Base-by-base conservation (phyloP, 2,888 invertebrate species). In the Prostheceraeus crozeri region DNA sequence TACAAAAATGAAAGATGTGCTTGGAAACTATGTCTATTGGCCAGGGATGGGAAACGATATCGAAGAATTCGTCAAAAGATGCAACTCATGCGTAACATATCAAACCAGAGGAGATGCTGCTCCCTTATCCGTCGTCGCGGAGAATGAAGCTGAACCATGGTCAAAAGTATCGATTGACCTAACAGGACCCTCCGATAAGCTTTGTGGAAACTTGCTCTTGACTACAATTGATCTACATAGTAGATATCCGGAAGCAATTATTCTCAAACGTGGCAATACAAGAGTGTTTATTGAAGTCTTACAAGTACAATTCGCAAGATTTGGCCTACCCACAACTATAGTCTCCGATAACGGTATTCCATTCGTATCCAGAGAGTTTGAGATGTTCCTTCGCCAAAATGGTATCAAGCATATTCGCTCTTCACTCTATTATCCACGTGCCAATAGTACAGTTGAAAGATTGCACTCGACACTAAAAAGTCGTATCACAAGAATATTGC, bases 1-100 rank as follows among this genome's bases (percentile, higher is more conserved):
- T 21, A 40, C 14, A 16, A 40, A 40, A 40, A 40, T 40, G n/a
- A 40, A 40, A 21, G 40, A 14, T 40, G 40, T 40, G 40, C 40
- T 40, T 14, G 19, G 40, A 21, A 16, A 14, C 19, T 21, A 40
- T 40, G 40, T 40, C 40, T 40, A 40, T 40, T 40, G 4, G 40
- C 40, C 40, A 16, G 40, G 40, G 14, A 14, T 40, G 14, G 16
- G 19, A 16, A 40, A 40, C 6, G 6, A 40, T 40, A 21, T 40
- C 19, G 40, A 40, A 21, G 6, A 16, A 4, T 40, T 40, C 19
- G 14, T 14, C 19, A 40, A 40, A 40, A 21, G 19, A 21, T 40
- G 40, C 19, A 40, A 16, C 16, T n/a, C n/a, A n/a, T 40, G 40
- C 19, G 19, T 21, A 16, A 40, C 19, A 16, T 21, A 40, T 40